Evolutionary conservation across 2,113 vertebrate genomes (phyloP), one percentile per base, ranked within the genome.

Genomic region (Carollia perspicillata): DNA sequence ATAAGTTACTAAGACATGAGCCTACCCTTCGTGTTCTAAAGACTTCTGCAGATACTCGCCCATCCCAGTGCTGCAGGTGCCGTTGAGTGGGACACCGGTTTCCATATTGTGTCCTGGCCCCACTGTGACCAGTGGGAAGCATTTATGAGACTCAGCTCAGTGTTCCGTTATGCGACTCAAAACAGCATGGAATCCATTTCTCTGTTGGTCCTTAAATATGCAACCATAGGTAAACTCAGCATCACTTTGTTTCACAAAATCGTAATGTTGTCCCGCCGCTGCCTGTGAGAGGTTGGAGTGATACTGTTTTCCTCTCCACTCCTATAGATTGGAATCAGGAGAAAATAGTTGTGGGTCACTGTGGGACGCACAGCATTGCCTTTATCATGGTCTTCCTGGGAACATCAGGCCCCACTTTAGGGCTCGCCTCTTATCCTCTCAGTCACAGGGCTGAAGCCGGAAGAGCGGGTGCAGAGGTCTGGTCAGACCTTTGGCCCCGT

Each of bases 231-330:
- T 71, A 23, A 80, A 86, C 5, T 51, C 49, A n/a, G 44, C 26
- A 28, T 85, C 8, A 8, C 2, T 78, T 89, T 85, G 40, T 92
- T 77, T 35, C 35, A 47, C 49, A 88, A 68, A 53, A 74, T 80
- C 63, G 40, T 1, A 74, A 2, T 37, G 2, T 33, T 35, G 55
- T 4, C 55, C 37, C 66, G 30, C 30, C 44, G 37, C 33, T 60
- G 20, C 6, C 28, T 77, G 1, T 10, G 42, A 13, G 68, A 83
- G n/a, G 6, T 51, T 91, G 26, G 37, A 11, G 9, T 77, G 26
- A 37, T 42, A 42, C 11, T 4, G 5, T 30, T 75, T 40, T 81
- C 49, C 20, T n/a, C 53, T 83, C n/a, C 26, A 9, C 17, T 28
- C 14, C 42, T 63, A 7, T 1, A 63, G 40, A 9, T 42, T 71